These are phyloP conservation scores for Cheilosia impressa DNA, from an alignment of 2,888 invertebrate species.

Conservation along the genomic window DNA sequence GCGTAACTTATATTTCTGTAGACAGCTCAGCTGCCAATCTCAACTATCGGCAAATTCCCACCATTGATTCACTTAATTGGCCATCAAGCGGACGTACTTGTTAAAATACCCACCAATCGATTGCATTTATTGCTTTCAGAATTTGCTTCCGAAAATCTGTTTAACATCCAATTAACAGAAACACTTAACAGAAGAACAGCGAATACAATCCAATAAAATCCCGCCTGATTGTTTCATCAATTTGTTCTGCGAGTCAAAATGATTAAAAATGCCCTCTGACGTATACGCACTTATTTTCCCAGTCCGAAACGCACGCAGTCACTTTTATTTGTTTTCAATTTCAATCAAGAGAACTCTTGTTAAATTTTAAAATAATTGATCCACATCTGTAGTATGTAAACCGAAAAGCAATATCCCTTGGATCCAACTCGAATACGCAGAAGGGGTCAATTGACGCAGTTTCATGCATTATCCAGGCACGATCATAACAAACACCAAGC, in stretches of 20 bases:
- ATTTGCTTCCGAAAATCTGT: no score
- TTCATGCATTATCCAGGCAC: background rate
- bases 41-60: no score
- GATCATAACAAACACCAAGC: slow-evolving; percentile 25
- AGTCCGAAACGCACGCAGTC: background rate
- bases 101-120: background rate
- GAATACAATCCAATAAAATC: background rate
- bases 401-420: slow-evolving; percentile 29
- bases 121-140: background rate
- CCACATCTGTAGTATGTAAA: background rate
- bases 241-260: background rate
- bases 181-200: background rate
- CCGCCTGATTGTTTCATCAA: background rate
- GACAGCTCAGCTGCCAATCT: no score
- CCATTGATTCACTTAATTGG: no score
- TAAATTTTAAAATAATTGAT: slow-evolving; percentile 49
- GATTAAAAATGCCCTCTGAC: slow-evolving; percentile 34
- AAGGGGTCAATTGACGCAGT: slow-evolving; percentile 41
- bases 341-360: slow-evolving; percentile 39
- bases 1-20: no score
- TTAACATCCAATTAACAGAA: background rate
- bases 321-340: slow-evolving; percentile 45
- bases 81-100: no score
- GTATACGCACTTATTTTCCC: slow-evolving; percentile 46
- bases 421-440: background rate